Evolutionary conservation across 2,888 invertebrate genomes (phyloP).

Genomic region (Galeopsomyia nigrocyanea): DNA sequence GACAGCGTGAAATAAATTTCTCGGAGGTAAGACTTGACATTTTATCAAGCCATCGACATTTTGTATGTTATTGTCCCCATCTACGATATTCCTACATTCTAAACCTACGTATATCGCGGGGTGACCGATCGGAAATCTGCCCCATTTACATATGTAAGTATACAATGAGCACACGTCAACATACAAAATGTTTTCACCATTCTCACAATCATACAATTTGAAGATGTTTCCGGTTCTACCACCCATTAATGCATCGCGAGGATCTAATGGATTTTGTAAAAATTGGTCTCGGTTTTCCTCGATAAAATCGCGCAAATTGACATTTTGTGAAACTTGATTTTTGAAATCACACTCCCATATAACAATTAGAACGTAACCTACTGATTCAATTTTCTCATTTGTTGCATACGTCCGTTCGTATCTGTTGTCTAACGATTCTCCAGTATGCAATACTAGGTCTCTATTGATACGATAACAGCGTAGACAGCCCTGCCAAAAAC

Average conservation of each 20-base stretch:
- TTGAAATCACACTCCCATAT: too few relatives aligned
- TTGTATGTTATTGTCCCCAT: not conserved
- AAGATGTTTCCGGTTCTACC: conserved; percentile 21
- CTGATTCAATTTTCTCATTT: too few relatives aligned
- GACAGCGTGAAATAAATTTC: conserved; percentile 56
- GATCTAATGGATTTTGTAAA: conserved; percentile 12
- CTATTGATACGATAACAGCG: too few relatives aligned
- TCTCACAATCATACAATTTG: not conserved
- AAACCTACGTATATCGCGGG: conserved; percentile 51
- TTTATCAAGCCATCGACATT: conserved; percentile 52
- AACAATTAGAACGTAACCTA: too few relatives aligned
- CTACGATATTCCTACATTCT: conserved; percentile 44
- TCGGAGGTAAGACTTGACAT: conserved; percentile 52
- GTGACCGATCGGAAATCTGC: conserved; percentile 55
- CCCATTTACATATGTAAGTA: conserved; percentile 54
- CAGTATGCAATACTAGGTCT: too few relatives aligned
- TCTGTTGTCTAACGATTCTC: too few relatives aligned
- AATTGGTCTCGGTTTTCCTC: too few relatives aligned
- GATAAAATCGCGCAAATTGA: not conserved
- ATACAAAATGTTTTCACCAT: conserved; percentile 33
- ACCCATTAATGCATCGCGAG: conserved; percentile 31
- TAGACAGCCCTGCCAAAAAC: too few relatives aligned
- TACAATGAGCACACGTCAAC: conserved; percentile 30
- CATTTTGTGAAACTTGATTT: not conserved
- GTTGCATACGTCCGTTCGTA: too few relatives aligned